Base-by-base conservation (phyloP, 2,888 invertebrate genomes). In the Nephrotoma guestfalica region DNA sequence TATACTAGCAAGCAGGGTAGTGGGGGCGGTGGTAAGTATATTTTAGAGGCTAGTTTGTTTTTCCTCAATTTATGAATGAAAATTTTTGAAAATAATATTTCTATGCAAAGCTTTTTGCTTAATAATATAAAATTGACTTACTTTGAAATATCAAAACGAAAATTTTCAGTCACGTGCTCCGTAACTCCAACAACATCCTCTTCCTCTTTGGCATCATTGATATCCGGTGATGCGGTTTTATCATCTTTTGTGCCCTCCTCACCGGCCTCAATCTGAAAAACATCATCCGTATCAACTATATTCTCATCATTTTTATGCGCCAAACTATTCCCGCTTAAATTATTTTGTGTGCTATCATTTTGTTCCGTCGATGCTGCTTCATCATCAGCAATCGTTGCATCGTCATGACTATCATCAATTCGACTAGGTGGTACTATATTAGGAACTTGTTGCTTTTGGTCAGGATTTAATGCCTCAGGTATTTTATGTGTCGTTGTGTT, bases 321-420 rank as follows among this genome's bases (percentile, higher is more conserved):
- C 30, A 71, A 71, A 71, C 71, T 71, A 57, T 86, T 86, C 30
- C 86, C n/a, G 40, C 40, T 86, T 41, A 47, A 86, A 86, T 86
- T 87, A 47, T 30, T 47, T 18, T 47, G 11, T 43, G 85, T 42
- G 9, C 43, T 43, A 43, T 18, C 42, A 42, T 41, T 43, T 6
- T 41, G 15, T 30, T 18, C 30, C 11, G 87, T 87, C 5, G 87
- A 15, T 0, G 87, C 87, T 7, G 87, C 87, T 5, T 87, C 87
- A 4, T 86, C 86, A 85, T 87, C 87, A 2, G 42, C 18, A 30
- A 4, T 18, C 71, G 9, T 9, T 71, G 4, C 51, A 15, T 51
- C 51, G n/a, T 15, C 15, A 51, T 1, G 4, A 2, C 30, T 15
- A 15, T 51, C n/a, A 0, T 15, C 15, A 51, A 15, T 11, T 7